Evolutionary conservation across 2,888 invertebrate species (phyloP).

Genomic region (Physocephala rufipes): DNA sequence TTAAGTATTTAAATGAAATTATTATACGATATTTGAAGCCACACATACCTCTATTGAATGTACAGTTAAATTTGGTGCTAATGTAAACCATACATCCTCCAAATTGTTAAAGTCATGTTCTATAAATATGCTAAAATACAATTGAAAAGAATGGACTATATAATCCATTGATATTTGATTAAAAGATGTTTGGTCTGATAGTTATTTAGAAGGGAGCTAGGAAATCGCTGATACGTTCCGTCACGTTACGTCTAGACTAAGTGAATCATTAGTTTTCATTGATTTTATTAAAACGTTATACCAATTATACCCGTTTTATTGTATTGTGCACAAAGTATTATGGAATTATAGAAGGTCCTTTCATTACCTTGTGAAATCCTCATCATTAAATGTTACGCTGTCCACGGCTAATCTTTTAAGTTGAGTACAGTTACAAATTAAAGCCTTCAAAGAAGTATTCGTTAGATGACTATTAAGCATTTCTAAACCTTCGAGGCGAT

Average conservation of each 20-base stretch:
- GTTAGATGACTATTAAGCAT: conserved; percentile 73
- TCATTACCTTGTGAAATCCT: conserved; percentile 73
- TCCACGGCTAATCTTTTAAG: conserved; percentile 74
- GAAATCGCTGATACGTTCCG: too few relatives aligned
- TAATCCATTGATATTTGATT: too few relatives aligned
- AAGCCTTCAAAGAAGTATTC: conserved; percentile 69
- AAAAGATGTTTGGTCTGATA: too few relatives aligned
- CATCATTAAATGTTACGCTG: conserved; percentile 73
- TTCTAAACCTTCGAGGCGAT: conserved; percentile 73
- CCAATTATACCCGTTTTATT: too few relatives aligned
- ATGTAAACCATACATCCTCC: conserved; percentile 76
- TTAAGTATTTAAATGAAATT: too few relatives aligned
- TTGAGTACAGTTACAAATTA: conserved; percentile 72
- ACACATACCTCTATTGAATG: conserved; percentile 69
- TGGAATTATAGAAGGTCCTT: too few relatives aligned
- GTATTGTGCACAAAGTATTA: too few relatives aligned
- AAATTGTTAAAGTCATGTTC: conserved; percentile 72
- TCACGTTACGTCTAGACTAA: too few relatives aligned
- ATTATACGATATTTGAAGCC: too few relatives aligned
- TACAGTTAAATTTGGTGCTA: conserved; percentile 72
- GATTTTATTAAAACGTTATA: not conserved
- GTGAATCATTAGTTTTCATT: too few relatives aligned
- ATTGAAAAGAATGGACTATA: conserved; percentile 52
- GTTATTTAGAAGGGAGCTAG: too few relatives aligned
- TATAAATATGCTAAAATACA: conserved; percentile 70